Percentiles rank a stretch among this genome's conserved stretches.
Conservation (phyloP, 2,797 vertebrate species). For the Rhynchonycteris naso region DNA sequence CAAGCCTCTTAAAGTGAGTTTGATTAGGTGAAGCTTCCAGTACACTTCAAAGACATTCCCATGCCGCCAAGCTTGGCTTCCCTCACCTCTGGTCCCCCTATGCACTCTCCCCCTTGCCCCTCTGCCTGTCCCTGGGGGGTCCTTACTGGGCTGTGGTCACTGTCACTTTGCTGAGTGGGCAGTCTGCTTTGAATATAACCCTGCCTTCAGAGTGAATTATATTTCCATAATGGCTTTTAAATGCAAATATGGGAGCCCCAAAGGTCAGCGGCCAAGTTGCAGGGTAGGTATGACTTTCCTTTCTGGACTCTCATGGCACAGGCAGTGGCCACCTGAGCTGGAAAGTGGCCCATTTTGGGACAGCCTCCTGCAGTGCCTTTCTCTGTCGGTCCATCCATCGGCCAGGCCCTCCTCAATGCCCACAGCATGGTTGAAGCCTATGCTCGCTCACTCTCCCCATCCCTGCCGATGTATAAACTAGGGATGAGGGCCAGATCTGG, state of each 20-base stretch:
- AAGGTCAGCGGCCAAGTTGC: not conserved
- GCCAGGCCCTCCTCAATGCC: not conserved
- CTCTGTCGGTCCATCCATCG: not conserved
- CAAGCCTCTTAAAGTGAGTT: not conserved
- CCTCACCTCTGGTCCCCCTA: not conserved
- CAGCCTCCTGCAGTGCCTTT: not conserved
- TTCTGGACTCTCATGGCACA: not conserved
- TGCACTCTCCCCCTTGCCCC: not conserved
- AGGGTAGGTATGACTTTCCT: not conserved
- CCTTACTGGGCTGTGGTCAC: not conserved
- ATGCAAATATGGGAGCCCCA: not conserved
- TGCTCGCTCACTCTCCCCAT: not conserved
- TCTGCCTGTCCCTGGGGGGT: not conserved
- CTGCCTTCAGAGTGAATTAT: conserved; percentile 40
- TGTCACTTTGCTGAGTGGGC: not conserved
- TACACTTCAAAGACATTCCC: conserved; percentile 18
- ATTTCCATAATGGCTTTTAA: conserved; percentile 69
- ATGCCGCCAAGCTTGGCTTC: not conserved
- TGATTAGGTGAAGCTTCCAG: not conserved
- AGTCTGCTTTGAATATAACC: conserved; percentile 34
- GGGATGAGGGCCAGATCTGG: not conserved
- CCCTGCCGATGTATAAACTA: not conserved
- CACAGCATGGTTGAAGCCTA: not conserved
- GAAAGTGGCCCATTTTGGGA: not conserved
- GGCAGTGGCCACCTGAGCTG: not conserved